phyloP scores from a whole-genome alignment of 92 coral and sea anemone genomes.

The Isaurus tuberculatus region DNA sequence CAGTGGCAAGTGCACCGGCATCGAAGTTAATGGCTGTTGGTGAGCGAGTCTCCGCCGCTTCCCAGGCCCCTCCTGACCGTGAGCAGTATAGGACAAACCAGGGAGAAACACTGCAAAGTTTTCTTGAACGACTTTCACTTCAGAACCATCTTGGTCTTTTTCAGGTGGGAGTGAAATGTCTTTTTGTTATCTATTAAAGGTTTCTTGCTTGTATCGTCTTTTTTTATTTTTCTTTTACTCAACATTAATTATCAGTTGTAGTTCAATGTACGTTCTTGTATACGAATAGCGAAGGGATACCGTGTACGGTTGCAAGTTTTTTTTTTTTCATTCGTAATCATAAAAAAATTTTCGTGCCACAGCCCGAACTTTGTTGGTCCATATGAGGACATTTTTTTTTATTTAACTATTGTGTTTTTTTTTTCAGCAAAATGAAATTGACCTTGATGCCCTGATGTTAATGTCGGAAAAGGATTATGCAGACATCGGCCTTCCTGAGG shows the following conservation, averaged over 20 bases:
- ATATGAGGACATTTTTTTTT: too few relatives aligned
- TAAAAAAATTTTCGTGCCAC: too few relatives aligned
- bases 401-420: background rate
- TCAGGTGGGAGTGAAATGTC: conserved; percentile 82
- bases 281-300: too few relatives aligned
- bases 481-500: conserved; percentile 98
- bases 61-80: conserved; percentile 77
- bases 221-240: too few relatives aligned
- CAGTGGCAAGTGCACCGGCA: conserved; percentile 71
- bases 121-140: conserved; percentile 93
- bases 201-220: too few relatives aligned
- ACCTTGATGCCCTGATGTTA: conserved; percentile 95
- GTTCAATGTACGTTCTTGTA: too few relatives aligned
- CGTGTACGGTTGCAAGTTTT: too few relatives aligned
- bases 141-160: conserved; percentile 94
- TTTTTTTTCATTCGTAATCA: too few relatives aligned
- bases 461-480: conserved; percentile 99
- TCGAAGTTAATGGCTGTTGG: conserved; percentile 75
- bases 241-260: too few relatives aligned
- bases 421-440: conserved; percentile 95
- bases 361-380: too few relatives aligned
- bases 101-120: conserved; percentile 92
- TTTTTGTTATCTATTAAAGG: too few relatives aligned
- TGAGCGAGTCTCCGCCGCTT: conserved; percentile 60
- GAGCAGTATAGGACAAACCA: conserved; percentile 78